Conservation (phyloP, 2,797 vertebrate genomes). For the Danio choprae region DNA sequence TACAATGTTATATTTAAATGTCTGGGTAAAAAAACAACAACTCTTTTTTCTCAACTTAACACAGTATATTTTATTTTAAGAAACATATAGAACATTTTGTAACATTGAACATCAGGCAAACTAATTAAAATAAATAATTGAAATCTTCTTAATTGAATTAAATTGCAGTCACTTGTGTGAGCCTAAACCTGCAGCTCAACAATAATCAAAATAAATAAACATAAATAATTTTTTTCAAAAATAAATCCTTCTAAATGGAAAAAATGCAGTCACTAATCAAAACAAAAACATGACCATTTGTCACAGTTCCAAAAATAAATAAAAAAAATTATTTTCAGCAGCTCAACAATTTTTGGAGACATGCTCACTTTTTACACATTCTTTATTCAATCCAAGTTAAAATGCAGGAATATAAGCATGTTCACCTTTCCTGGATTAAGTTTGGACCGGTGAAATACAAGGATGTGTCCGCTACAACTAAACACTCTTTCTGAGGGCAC, state of each 20-base stretch:
- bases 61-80: background rate
- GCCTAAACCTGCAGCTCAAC: background rate
- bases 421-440: no score
- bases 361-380: background rate
- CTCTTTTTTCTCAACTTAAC: background rate
- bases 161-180: background rate
- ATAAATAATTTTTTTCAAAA: no score
- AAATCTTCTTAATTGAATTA: background rate
- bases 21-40: no score
- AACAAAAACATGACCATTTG: no score
- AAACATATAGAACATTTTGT: background rate
- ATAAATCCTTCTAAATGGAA: no score
- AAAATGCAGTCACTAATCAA: no score
- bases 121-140: background rate
- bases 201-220: background rate
- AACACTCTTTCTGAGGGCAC: slow-evolving; percentile 7
- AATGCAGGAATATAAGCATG: slow-evolving; percentile 16
- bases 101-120: background rate
- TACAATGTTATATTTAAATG: no score
- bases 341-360: background rate
- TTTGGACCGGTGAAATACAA: slow-evolving; percentile 4
- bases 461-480: background rate
- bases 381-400: background rate
- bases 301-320: no score
- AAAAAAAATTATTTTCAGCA: no score